These are phyloP conservation scores for Micropoecilia bifurca DNA, from an alignment of 2,797 vertebrate species.

Conservation along the genomic window DNA sequence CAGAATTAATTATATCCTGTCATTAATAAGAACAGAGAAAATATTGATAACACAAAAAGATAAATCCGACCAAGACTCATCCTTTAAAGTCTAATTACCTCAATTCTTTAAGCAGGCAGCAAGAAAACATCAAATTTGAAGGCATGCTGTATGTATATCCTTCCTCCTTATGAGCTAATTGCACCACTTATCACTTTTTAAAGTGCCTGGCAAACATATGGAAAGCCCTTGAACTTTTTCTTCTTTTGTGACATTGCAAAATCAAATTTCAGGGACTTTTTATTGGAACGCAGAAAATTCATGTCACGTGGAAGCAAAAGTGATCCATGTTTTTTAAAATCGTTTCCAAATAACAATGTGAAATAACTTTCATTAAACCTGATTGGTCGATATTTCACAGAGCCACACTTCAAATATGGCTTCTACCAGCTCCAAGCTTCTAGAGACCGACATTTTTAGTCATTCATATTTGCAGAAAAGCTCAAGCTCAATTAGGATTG, in stretches of 20 bases:
- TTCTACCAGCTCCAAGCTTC: neutral
- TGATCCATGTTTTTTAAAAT: neutral
- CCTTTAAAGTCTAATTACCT: slow-evolving; percentile 33
- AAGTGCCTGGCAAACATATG: neutral
- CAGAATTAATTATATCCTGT: slow-evolving; percentile 45
- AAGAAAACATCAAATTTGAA: slow-evolving; percentile 14
- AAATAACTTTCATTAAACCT: neutral
- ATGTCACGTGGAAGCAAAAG: neutral
- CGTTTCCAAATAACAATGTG: neutral
- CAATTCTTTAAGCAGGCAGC: slow-evolving; percentile 7
- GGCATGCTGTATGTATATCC: slow-evolving; percentile 7
- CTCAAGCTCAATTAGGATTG: neutral
- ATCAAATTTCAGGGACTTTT: neutral
- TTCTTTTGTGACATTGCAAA: neutral
- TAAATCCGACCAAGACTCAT: slow-evolving; percentile 26
- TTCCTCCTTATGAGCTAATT: neutral
- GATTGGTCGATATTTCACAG: neutral
- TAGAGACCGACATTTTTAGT: neutral
- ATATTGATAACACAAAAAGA: slow-evolving; percentile 36
- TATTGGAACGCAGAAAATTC: neutral
- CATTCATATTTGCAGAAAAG: neutral
- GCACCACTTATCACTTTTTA: neutral
- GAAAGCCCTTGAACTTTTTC: neutral
- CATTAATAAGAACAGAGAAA: slow-evolving; percentile 30
- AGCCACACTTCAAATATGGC: neutral